Base-by-base conservation (phyloP, 2,888 invertebrate genomes). In the Schizaphis graminum region DNA sequence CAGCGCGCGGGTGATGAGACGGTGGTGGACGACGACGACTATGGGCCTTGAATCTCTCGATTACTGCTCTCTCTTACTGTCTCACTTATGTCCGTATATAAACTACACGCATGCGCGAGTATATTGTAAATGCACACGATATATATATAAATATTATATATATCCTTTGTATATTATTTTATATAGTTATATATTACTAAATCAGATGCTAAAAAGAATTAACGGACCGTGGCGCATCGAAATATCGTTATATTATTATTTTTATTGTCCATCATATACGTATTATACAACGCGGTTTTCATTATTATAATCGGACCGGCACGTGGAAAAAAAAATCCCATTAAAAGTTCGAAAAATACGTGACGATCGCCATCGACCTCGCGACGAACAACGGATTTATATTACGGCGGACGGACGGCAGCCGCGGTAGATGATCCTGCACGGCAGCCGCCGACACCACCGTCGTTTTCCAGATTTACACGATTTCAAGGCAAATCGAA, bases 161-260 rank as follows among this genome's bases (percentile, higher is more conserved):
- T 21, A 35, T 77, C 77, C 77, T 35, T 77, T 77, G 77, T 77
- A 77, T 77, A 77, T 35, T 35, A 77, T 35, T 35, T 35, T 21
- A 35, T 77, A 35, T 35, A 77, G 77, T 77, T 67, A n/a, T 67
- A 21, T 56, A 21, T 56, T 21, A 61, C 87, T 92, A 92, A 92
- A 92, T 77, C 77, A 89, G 93, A 93, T 41, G 93, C 89, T 24
- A 89, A 93, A 88, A 67, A 61, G 89, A 93, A 77, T 88, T 89
- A 89, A 93, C 93, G 89, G 89, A 89, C 93, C 93, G 89, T 89
- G 56, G 56, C 77, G 56, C 77, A 28, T 89, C 41, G 49, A 87
- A 88, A 88, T 88, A 91, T 91, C 35, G 53, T 88, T 88, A 85
- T 26, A n/a, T 61, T 13, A n/a, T 57, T 77, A 47, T 47, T 13